A percentile compares a stretch with the other conserved stretches of the same genome.
These are phyloP conservation scores for Pocillopora meandrina DNA, from an alignment of 92 coral and sea anemone species.

Conservation along the genomic window DNA sequence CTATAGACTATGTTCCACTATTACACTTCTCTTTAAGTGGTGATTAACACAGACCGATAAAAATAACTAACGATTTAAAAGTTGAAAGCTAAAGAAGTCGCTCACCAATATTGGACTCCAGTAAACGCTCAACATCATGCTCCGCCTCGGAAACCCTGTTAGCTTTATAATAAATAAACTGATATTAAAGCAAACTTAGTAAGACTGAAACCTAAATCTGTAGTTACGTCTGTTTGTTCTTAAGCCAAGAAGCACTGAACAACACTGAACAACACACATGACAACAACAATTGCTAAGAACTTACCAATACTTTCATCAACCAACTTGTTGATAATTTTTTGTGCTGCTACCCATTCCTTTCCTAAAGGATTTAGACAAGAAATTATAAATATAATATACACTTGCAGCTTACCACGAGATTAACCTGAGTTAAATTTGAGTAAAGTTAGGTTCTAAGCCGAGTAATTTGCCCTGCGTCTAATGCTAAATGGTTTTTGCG, in stretches of 20 bases:
- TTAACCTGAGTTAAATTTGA: not conserved
- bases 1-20: no score
- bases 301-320: constrained; percentile 94
- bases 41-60: no score
- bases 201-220: not conserved
- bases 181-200: not conserved
- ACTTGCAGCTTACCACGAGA: not conserved
- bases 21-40: no score
- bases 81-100: not conserved
- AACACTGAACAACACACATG: no score
- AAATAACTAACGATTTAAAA: not conserved
- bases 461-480: not conserved
- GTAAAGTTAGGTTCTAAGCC: not conserved
- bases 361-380: constrained; percentile 40
- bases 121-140: constrained; percentile 76
- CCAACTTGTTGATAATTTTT: constrained; percentile 85
- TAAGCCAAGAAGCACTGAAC: no score
- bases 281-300: not conserved
- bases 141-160: constrained; percentile 91
- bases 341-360: constrained; percentile 95
- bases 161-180: constrained; percentile 46
- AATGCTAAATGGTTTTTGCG: not conserved
- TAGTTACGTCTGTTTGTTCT: not conserved
- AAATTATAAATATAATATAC: not conserved
- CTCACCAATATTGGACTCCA: constrained; percentile 89